These are phyloP conservation scores for Rhinopomastus cyanomelas DNA, from an alignment of 2,113 vertebrate genomes.

Conservation along the genomic window DNA sequence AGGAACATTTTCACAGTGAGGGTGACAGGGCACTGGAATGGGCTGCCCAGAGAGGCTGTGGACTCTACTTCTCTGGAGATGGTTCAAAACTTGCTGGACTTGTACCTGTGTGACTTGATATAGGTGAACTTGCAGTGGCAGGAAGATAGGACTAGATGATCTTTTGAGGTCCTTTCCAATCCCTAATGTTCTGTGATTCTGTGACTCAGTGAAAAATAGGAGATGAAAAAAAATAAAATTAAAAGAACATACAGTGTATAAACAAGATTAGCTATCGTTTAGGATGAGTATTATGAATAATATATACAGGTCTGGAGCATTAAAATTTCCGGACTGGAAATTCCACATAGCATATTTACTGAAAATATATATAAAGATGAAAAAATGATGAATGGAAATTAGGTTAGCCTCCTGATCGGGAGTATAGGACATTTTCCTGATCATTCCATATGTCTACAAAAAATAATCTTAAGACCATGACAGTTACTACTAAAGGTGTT, in stretches of 20 bases:
- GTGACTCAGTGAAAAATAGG: background rate
- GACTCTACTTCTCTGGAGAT: too few species aligned
- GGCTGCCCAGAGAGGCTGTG: too few species aligned
- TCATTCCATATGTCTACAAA: background rate
- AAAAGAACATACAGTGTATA: background rate
- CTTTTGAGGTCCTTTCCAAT: too few species aligned
- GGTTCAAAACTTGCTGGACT: too few species aligned
- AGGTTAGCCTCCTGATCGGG: background rate
- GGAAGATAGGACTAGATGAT: too few species aligned
- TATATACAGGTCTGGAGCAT: background rate
- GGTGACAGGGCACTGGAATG: too few species aligned
- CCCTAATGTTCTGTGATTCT: too few species aligned
- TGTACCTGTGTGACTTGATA: too few species aligned
- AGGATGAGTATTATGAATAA: background rate
- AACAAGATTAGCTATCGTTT: background rate
- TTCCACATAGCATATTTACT: background rate
- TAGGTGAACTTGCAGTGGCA: too few species aligned
- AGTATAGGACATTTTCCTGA: background rate
- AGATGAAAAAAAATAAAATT: background rate
- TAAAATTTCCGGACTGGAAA: background rate
- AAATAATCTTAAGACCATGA: rapidly evolving
- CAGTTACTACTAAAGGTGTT: too few species aligned
- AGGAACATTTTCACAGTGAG: too few species aligned
- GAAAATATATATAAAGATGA: background rate
- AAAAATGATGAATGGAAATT: background rate